Evolutionary conservation across 2,113 vertebrate species (phyloP).

Genomic region (Eclectus roratus): DNA sequence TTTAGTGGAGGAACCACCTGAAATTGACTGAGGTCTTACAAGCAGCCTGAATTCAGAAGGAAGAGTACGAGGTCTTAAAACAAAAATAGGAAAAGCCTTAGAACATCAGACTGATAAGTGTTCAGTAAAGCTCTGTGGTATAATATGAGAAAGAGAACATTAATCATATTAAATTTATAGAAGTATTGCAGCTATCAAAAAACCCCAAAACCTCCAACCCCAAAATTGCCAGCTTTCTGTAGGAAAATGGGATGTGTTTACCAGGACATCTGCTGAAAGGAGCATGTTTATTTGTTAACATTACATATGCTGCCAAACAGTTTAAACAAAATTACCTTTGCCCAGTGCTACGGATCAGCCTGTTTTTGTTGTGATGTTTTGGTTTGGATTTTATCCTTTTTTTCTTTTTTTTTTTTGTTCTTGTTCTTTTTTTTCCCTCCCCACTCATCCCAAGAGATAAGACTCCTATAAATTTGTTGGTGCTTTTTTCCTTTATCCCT

Average conservation of each 20-base stretch:
- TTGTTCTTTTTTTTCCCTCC: too few species aligned
- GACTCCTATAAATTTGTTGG: not conserved
- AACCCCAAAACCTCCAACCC: not conserved
- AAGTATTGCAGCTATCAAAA: not conserved
- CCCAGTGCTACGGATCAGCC: not conserved
- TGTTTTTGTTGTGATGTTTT: not conserved
- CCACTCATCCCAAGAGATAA: not conserved
- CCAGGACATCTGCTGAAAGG: not conserved
- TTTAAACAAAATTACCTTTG: not conserved
- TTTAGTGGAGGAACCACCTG: not conserved
- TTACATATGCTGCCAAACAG: not conserved
- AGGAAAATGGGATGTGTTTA: not conserved
- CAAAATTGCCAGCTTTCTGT: not conserved
- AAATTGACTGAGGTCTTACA: not conserved
- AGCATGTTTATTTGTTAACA: not conserved
- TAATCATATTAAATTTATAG: not conserved
- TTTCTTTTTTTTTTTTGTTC: too few species aligned
- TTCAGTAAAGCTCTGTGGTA: not conserved
- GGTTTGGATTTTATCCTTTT: not conserved
- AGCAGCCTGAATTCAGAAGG: not conserved
- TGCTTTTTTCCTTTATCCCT: accelerated
- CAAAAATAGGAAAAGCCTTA: not conserved
- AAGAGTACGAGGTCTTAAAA: not conserved
- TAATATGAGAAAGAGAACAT: not conserved
- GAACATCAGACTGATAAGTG: not conserved